Base-by-base conservation (phyloP, 2,888 invertebrate genomes). In the Xestobium rufovillosum region DNA sequence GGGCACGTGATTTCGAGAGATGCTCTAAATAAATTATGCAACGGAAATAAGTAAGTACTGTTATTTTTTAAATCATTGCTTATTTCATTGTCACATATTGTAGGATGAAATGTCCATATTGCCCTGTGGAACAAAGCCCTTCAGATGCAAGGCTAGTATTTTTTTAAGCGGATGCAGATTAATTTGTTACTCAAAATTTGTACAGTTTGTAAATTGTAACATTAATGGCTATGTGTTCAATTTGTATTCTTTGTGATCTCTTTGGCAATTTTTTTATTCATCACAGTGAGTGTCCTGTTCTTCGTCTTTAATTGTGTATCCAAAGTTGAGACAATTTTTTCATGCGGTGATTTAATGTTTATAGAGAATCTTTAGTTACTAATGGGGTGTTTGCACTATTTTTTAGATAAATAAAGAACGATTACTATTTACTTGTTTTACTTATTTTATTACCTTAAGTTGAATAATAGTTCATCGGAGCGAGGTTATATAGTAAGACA, bases 1-100 rank as follows among this genome's bases (percentile, higher is more conserved):
- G 98, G 98, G 2, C 98, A 98, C 70, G 96, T 97, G 42, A 97
- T 98, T 56, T 95, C 95, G 2, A 76, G 87, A 49, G 98, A 99
- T 70, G 98, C 98, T 28, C 76, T 98, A 48, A 87, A 86, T 66
- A 96, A 96, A 70, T 76, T 98, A 35, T 87, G 91, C 47, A 86
- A 80, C 65, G 89, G 88, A 31, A 89, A 84, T 66, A 94, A 95
- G 89, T 91, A 73, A 68, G 76, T 69, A 37, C 12, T 30, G 27
- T 42, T 13, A 35, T 27, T 26, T 23, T 15, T 34, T 16, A 6
- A n/a, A 6, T 15, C 11, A 26, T 4, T 17, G 14, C 17, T 8
- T 27, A 19, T 35, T 42, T 14, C 23, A 31, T 30, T 29, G 44
- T 41, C 53, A 52, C 53, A 73, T 77, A 43, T 76, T 78, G 44